Evolutionary conservation across 2,113 vertebrate species (phyloP).

Genomic region (Rallus limicola): DNA sequence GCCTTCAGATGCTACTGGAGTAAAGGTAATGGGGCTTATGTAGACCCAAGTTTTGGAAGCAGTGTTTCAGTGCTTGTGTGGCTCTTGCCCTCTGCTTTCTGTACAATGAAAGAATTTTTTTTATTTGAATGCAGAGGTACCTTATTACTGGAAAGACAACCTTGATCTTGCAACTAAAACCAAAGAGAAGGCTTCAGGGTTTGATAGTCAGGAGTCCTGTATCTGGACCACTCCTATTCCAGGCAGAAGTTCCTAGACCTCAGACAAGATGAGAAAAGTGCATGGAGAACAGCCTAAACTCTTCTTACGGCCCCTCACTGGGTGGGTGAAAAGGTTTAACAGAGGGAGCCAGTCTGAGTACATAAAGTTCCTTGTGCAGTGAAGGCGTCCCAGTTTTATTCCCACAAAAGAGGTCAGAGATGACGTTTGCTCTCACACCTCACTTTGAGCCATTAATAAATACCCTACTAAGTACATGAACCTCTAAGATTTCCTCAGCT

Average conservation of each 20-base stretch:
- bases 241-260: neutral
- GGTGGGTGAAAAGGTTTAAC: neutral
- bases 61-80: neutral
- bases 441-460: neutral
- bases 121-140: neutral
- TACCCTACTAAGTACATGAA: neutral
- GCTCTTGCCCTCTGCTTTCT: neutral
- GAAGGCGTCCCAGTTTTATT: neutral
- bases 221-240: neutral
- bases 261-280: neutral
- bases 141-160: neutral
- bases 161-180: neutral
- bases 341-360: neutral
- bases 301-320: neutral
- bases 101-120: neutral
- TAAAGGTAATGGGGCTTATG: neutral
- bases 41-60: neutral
- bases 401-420: neutral
- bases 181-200: neutral
- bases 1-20: neutral
- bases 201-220: neutral
- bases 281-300: neutral
- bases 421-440: neutral
- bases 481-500: neutral
- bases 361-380: neutral